Evolutionary conservation across 37 sponge, comb jelly and placozoan genomes (phyloP).

Genomic region (Chondrilla cf. caribensis): DNA sequence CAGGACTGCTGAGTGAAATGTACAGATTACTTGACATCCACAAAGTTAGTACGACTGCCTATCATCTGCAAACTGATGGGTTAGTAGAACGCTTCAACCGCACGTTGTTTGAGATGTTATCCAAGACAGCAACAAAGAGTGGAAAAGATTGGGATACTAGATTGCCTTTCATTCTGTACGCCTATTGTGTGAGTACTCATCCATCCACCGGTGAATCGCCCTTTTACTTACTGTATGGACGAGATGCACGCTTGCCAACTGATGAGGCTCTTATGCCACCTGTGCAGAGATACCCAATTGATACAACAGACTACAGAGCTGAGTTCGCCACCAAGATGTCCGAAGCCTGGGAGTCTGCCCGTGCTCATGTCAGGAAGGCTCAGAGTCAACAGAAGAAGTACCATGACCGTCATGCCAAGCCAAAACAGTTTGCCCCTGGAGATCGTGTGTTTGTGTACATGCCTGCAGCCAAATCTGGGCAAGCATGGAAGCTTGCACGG

Average conservation of each 20-base stretch:
- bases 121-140: constrained; percentile 7
- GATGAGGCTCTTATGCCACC: not conserved
- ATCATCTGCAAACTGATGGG: constrained; percentile 61
- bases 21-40: not conserved
- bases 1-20: constrained; percentile 16
- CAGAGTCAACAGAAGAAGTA: constrained; percentile 40
- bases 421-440: constrained; percentile 1
- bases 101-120: constrained; percentile 36
- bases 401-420: constrained; percentile 25
- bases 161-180: constrained; percentile 35
- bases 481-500: constrained; percentile 25
- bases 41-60: constrained; percentile 38
- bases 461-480: constrained; percentile 34
- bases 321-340: not conserved
- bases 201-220: constrained; percentile 29
- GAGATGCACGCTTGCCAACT: constrained; percentile 31
- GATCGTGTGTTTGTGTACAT: constrained; percentile 46
- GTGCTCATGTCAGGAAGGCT: constrained; percentile 18
- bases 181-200: constrained; percentile 27
- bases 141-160: constrained; percentile 42
- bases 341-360: constrained; percentile 28
- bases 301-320: constrained; percentile 10
- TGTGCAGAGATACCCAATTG: not conserved
- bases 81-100: constrained; percentile 44
- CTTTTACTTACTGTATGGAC: constrained; percentile 39